Evolutionary conservation across 30 jellyfish, hydroid and myxozoan species (phyloP).

Genomic region (Sanderia malayensis): DNA sequence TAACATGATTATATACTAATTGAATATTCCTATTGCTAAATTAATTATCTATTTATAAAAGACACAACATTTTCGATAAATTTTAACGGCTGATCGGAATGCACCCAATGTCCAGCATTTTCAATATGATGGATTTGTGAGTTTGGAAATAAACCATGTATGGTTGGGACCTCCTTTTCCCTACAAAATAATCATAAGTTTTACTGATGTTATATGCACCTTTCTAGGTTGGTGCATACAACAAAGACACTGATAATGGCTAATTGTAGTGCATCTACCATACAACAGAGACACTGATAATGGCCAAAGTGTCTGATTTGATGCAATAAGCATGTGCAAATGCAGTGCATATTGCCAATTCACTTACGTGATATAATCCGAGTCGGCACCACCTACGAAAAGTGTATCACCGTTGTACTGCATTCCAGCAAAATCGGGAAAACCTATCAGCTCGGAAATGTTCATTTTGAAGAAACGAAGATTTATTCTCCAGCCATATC

Average conservation of each 20-base stretch:
- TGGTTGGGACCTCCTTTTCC: conserved; percentile 46
- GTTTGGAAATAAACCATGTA: conserved; percentile 25
- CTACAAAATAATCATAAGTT: no score
- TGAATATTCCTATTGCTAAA: no score
- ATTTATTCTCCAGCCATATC: conserved; percentile 61
- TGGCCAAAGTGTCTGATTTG: no score
- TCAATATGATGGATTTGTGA: conserved; percentile 26
- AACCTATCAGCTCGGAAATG: conserved; percentile 19
- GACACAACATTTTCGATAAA: conserved; percentile 29
- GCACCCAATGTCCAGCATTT: conserved; percentile 88
- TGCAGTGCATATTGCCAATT: no score
- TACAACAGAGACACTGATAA: no score
- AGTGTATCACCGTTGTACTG: conserved; percentile 20
- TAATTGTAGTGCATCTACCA: no score
- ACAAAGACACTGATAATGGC: no score
- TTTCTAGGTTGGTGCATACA: no score
- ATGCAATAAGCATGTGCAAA: no score
- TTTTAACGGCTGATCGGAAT: conserved; percentile 56
- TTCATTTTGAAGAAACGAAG: conserved; percentile 42
- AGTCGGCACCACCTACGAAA: conserved; percentile 51
- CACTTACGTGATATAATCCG: conserved; percentile 57
- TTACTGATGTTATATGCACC: no score
- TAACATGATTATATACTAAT: no score
- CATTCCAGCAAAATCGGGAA: conserved; percentile 47
- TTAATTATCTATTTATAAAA: conserved; percentile 11